These are phyloP conservation scores for Poecile montanus DNA, from an alignment of 2,797 vertebrate genomes.

Conservation along the genomic window DNA sequence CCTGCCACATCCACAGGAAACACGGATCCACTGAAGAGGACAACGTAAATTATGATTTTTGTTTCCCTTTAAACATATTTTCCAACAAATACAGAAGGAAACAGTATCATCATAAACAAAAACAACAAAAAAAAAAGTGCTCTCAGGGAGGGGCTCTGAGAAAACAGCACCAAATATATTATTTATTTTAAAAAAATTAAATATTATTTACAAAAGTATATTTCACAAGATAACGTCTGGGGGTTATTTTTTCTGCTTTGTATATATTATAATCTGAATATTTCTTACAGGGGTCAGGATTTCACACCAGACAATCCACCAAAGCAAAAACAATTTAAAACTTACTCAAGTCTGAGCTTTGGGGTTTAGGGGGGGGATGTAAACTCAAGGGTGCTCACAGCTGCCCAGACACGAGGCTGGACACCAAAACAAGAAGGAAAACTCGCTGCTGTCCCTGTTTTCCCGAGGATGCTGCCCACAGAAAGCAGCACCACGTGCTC, in stretches of 20 bases:
- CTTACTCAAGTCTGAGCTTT: constrained; percentile 10
- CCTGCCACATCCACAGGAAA: constrained; percentile 18
- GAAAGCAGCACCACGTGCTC: background rate
- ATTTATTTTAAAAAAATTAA: constrained; percentile 74
- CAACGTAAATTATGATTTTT: background rate
- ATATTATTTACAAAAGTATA: constrained; percentile 81
- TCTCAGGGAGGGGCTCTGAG: constrained; percentile 75
- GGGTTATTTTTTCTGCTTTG: constrained; percentile 7
- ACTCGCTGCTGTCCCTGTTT: background rate
- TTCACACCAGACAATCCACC: constrained; percentile 2
- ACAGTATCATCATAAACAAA: constrained; percentile 58
- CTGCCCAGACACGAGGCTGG: background rate
- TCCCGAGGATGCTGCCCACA: background rate
- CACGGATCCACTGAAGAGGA: background rate
- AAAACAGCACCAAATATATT: constrained; percentile 84
- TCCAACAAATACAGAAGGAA: constrained; percentile 69
- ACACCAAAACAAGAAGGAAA: background rate
- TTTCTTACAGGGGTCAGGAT: constrained; percentile 58
- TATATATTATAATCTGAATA: constrained; percentile 71
- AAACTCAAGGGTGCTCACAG: background rate
- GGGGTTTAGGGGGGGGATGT: background rate
- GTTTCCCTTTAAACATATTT: constrained; percentile 74
- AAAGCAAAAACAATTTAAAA: constrained; percentile 8
- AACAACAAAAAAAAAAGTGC: constrained; percentile 57
- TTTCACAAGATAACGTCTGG: constrained; percentile 62